Evolutionary conservation across 2,797 vertebrate species (phyloP).

Genomic region (Melanogrammus aeglefinus): DNA sequence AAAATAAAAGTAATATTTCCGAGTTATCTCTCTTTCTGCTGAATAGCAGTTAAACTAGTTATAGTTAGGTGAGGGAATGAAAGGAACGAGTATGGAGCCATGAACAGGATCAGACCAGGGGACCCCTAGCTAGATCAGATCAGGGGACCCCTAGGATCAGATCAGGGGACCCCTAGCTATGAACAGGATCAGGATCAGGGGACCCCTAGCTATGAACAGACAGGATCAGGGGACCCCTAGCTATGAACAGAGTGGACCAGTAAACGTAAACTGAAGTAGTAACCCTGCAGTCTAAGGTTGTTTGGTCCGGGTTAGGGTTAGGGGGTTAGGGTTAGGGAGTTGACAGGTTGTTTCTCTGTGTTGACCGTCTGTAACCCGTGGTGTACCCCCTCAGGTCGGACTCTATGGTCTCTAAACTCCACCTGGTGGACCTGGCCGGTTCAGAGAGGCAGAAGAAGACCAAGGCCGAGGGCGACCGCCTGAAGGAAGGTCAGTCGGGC

Average conservation of each 20-base stretch:
- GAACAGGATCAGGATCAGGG: too few species aligned
- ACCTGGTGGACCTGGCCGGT: slow-evolving; percentile 93
- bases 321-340: too few species aligned
- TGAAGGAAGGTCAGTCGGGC: slow-evolving; percentile 84
- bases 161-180: not conserved
- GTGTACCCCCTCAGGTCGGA: slow-evolving; percentile 67
- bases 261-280: not conserved
- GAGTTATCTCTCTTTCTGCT: too few species aligned
- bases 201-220: not conserved
- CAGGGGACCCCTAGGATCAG: too few species aligned
- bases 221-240: not conserved
- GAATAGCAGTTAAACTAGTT: too few species aligned
- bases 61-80: too few species aligned
- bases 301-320: too few species aligned
- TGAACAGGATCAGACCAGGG: too few species aligned
- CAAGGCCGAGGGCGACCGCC: slow-evolving; percentile 91
- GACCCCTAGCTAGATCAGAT: too few species aligned
- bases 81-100: too few species aligned
- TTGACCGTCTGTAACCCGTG: not conserved
- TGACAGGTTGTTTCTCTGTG: not conserved
- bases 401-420: slow-evolving; percentile 85
- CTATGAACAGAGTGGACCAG: too few species aligned
- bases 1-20: too few species aligned
- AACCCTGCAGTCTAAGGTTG: not conserved
- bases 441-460: slow-evolving; percentile 98